These are phyloP conservation scores for Micrastur ruficollis DNA, from an alignment of 2,797 vertebrate genomes.

Conservation along the genomic window DNA sequence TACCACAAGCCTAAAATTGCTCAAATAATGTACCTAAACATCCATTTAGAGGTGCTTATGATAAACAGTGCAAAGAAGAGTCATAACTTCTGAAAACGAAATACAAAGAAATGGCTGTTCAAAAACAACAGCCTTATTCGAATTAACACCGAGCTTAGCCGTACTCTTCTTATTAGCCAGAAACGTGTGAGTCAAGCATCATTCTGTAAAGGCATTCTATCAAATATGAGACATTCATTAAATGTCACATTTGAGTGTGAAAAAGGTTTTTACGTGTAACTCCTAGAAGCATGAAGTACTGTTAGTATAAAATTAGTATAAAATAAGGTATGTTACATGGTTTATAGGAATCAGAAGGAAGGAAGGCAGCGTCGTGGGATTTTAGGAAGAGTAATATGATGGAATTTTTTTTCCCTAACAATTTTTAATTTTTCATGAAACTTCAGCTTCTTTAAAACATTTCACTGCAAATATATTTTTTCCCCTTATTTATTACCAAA, in stretches of 20 bases:
- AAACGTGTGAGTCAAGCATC: background rate
- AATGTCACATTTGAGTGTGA: background rate
- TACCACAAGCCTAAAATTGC: background rate
- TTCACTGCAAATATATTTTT: background rate
- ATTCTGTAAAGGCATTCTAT: background rate
- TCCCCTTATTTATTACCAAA: background rate
- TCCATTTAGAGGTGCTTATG: background rate
- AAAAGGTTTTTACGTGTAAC: background rate
- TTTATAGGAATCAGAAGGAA: background rate
- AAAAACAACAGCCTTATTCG: background rate
- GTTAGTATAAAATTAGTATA: background rate
- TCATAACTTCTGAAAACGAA: background rate
- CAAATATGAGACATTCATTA: background rate
- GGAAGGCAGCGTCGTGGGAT: background rate
- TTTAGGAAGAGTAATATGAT: background rate
- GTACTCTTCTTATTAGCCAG: background rate
- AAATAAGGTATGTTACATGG: background rate
- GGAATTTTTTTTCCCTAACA: background rate
- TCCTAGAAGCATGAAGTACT: background rate
- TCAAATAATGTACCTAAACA: background rate
- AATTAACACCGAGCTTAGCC: background rate
- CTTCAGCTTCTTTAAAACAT: background rate
- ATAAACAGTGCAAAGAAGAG: background rate
- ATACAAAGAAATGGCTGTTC: background rate
- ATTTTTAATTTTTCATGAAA: background rate